These are phyloP conservation scores for Parochlus steinenii DNA, from an alignment of 2,888 invertebrate genomes.

Conservation along the genomic window DNA sequence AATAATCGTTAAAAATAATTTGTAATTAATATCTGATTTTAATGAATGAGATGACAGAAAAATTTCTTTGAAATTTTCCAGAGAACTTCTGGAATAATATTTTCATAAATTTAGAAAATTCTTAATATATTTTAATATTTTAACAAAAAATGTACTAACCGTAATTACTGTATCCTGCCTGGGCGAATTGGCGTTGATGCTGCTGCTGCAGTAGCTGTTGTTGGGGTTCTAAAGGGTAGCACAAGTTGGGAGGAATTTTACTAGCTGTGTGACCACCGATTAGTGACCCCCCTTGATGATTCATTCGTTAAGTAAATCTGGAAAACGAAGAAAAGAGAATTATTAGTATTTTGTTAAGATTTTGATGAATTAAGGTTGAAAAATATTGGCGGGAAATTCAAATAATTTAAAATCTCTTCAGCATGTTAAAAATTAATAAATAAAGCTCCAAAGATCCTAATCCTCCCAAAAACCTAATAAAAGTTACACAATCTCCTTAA, in stretches of 20 bases:
- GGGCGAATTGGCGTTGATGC: constrained; percentile 4
- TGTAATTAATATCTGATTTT: too few species aligned
- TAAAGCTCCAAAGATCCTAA: too few species aligned
- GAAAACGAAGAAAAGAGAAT: constrained; percentile 16
- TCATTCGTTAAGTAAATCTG: constrained; percentile 33
- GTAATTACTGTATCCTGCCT: constrained; percentile 10
- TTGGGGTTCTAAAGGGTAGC: constrained; percentile 6
- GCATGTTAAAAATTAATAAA: too few species aligned
- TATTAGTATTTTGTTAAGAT: too few species aligned
- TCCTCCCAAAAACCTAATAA: too few species aligned
- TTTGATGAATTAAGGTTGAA: too few species aligned
- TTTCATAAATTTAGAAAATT: constrained; percentile 1
- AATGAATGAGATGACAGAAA: too few species aligned
- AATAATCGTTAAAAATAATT: constrained; percentile 10
- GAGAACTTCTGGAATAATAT: too few species aligned
- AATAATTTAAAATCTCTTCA: too few species aligned
- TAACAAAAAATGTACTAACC: constrained; percentile 4
- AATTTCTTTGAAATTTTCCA: too few species aligned
- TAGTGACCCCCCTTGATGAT: constrained; percentile 29
- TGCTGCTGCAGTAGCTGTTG: neutral
- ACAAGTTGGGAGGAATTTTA: constrained; percentile 8
- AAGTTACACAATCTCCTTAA: too few species aligned
- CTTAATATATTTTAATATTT: neutral
- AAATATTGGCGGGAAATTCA: too few species aligned
- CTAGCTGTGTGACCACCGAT: constrained; percentile 9